Evolutionary conservation across 2,888 invertebrate species (phyloP), one percentile per base, ranked within the genome.

Genomic region (Choreutis nemorana): DNA sequence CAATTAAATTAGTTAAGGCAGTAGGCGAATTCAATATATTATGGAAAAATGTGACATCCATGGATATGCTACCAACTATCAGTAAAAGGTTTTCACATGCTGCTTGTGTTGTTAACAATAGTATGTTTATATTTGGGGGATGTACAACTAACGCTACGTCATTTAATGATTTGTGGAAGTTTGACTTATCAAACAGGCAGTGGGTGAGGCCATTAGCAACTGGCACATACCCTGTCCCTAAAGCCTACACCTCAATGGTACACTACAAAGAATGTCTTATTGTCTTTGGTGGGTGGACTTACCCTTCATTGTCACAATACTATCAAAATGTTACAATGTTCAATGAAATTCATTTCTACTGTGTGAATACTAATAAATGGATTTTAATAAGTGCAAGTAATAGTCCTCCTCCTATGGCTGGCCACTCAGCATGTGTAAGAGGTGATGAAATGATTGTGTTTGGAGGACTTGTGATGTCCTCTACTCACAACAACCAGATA

Each of bases 121-220:
- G 87, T 3, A 92, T 97, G 91, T 97, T 92, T 56, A 86, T 97
- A 26, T 97, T 97, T 81, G 97, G 97, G 16, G 97, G 97, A 4
- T 97, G 96, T 48, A 96, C 97, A 7, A 90, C 91, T 20, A 89
- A 91, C 30, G 90, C 91, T 50, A 97, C 97, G 11, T 94, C 97
- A 8, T 97, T 97, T 55, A 97, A 98, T 77, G 97, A 98, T 75
- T 80, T 98, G 16, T 97, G 97, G 97, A 83, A 87, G 39, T 87
- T 97, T 63, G 94, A 97, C 77, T 82, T 97, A 35, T 90, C 90
- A 1, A 87, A 84, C 26, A 81, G 94, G 47, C 83, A 86, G 42
- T 97, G 97, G 97, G 83, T 90, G 11, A 81, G 94, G 40, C 90
- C 91, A 1, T 66, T 91, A 24, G 89, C 93, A 3, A 88, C 87